Evolutionary conservation across 2,797 vertebrate species (phyloP), one percentile per base, ranked within the genome.

Genomic region (Malurus leucopterus): DNA sequence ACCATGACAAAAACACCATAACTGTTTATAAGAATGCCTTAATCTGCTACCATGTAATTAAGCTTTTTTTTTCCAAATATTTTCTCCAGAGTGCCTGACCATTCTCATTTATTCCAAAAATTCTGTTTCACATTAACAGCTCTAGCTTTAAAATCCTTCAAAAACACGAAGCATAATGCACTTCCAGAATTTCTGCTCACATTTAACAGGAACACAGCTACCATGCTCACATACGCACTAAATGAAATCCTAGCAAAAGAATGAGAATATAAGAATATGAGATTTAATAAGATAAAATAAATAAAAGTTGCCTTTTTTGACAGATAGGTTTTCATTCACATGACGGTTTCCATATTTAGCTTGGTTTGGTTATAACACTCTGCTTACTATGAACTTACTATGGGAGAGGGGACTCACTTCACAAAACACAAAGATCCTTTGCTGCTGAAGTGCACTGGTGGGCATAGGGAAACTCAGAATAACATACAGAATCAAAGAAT

Each of bases 51-150:
- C 65, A 68, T 50, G 8, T 63, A 70, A 90, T 68, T 72, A 84
- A 91, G 32, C 2, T 5, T 13, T 69, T 94, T 92, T 67, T 29
- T 59, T 72, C 61, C 55, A 87, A 68, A 63, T 86, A 74, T 43
- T 79, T 89, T 30, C 20, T 84, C 6, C 50, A n/a, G 23, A 65
- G 34, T 76, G 54, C n/a, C 50, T 50, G 18, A 84, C 46, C 62
- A 90, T 87, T 85, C 80, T 69, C 63, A 81, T 90, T 55, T 83
- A 70, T 84, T 91, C 83, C 46, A 61, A 86, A 72, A 71, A 88
- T 49, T 90, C 76, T 89, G 41, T 71, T 93, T 84, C 88, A 71
- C 26, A 81, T 93, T 86, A 94, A 61, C 73, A 86, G n/a, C 1
- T 3, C 15, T 34, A 86, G 43, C 54, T 78, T 91, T 71, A 86